phyloP scores from a whole-genome alignment of 2,797 vertebrate species.

The Psittacula echo region DNA sequence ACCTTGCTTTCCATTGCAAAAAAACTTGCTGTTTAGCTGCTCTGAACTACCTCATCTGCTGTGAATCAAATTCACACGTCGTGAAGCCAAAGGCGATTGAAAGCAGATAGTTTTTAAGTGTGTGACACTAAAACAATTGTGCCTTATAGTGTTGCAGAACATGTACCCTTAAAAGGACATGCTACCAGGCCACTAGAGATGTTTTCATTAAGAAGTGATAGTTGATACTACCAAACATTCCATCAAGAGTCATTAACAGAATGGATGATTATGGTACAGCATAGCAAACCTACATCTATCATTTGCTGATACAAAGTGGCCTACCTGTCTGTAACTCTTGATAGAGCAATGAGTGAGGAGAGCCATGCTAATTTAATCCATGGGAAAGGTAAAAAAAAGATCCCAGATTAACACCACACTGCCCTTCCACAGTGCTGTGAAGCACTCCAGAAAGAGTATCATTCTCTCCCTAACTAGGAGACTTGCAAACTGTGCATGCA shows the following conservation, averaged over 20 bases:
- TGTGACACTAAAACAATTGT: neutral
- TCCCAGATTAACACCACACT: neutral
- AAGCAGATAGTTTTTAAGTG: neutral
- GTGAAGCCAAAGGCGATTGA: neutral
- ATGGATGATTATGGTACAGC: neutral
- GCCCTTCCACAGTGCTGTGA: neutral
- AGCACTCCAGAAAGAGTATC: neutral
- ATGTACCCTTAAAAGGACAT: neutral
- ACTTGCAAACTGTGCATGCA: neutral
- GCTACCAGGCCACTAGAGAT: neutral
- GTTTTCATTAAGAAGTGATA: neutral
- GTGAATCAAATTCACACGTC: neutral
- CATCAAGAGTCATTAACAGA: neutral
- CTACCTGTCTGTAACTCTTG: neutral
- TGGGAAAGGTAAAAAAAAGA: neutral
- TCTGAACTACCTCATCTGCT: neutral
- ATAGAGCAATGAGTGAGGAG: neutral
- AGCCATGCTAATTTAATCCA: neutral
- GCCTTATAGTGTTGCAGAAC: neutral
- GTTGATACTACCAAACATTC: neutral
- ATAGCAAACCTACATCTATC: neutral
- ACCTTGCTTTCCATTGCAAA: neutral
- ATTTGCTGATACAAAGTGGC: neutral
- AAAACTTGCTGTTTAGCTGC: neutral
- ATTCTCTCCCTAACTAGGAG: neutral